Conservation (phyloP, 92 coral and sea anemone species). For the Palythoa grandiflora region DNA sequence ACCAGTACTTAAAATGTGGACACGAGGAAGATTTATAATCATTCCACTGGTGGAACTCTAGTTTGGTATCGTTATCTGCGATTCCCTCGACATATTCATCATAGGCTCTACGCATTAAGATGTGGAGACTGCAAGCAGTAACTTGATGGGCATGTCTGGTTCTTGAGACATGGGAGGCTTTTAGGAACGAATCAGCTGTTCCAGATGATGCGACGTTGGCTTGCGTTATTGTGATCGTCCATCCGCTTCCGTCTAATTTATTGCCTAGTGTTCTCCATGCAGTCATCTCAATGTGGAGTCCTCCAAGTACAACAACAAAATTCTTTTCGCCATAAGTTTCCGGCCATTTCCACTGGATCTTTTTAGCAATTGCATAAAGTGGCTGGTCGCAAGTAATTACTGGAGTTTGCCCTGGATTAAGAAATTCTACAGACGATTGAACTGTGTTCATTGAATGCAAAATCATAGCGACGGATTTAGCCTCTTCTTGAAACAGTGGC, state of each 20-base stretch:
- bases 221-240: constrained; percentile 40
- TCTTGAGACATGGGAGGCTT: constrained; percentile 20
- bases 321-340: constrained; percentile 31
- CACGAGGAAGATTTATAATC: not conserved
- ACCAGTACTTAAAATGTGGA: constrained; percentile 61
- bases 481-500: constrained; percentile 40
- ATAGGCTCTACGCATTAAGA: constrained; percentile 48
- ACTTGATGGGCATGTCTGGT: not conserved
- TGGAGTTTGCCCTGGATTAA: constrained; percentile 56
- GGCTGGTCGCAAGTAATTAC: constrained; percentile 33
- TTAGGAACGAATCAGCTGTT: constrained; percentile 43
- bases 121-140: constrained; percentile 7
- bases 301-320: constrained; percentile 36
- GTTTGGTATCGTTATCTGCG: not conserved
- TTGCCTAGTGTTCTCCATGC: constrained; percentile 37
- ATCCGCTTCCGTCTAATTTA: constrained; percentile 24
- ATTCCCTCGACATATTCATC: constrained; percentile 4
- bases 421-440: not conserved
- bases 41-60: constrained; percentile 29
- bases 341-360: constrained; percentile 38
- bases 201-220: constrained; percentile 43
- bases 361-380: constrained; percentile 22
- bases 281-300: constrained; percentile 51
- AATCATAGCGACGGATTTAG: constrained; percentile 41
- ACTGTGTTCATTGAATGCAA: constrained; percentile 44